Evolutionary conservation across 2,113 vertebrate genomes (phyloP).

Genomic region (Clupea harengus): DNA sequence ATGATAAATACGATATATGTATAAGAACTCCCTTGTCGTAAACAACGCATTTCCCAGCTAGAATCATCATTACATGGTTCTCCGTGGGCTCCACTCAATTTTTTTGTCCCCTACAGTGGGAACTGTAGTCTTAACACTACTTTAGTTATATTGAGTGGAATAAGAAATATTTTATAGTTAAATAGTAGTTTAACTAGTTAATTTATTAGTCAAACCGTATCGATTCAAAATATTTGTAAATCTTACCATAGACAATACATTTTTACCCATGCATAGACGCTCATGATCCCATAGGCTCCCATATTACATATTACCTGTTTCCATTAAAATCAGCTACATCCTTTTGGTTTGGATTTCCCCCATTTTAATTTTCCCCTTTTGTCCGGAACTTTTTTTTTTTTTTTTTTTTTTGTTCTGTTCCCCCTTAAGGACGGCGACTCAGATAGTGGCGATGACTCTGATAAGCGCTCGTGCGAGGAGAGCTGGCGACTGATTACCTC

Average conservation of each 20-base stretch:
- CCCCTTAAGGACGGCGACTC: conserved; percentile 99
- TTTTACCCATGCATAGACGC: background rate
- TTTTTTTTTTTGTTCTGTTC: conserved; percentile 76
- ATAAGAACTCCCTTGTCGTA: background rate
- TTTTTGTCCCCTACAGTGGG: too few relatives aligned
- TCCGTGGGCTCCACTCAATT: too few relatives aligned
- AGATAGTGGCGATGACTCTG: conserved; percentile 99
- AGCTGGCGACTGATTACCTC: conserved; percentile 99
- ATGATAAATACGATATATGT: too few relatives aligned
- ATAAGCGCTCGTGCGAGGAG: conserved; percentile 99
- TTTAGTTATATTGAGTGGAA: background rate
- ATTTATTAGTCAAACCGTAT: background rate
- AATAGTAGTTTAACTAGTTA: too few relatives aligned
- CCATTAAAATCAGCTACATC: conserved; percentile 68
- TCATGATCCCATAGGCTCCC: conserved; percentile 54
- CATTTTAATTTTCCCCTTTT: conserved; percentile 75
- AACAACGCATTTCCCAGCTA: background rate
- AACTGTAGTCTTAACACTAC: background rate
- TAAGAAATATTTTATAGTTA: background rate
- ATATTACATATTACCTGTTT: conserved; percentile 79
- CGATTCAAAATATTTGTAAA: background rate
- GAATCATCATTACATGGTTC: too few relatives aligned
- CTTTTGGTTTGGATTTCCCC: conserved; percentile 67
- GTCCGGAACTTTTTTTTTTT: conserved; percentile 72
- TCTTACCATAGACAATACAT: background rate